These are phyloP conservation scores for Drosophila punjabiensis DNA, from an alignment of 1,140 invertebrate genomes.

Conservation along the genomic window DNA sequence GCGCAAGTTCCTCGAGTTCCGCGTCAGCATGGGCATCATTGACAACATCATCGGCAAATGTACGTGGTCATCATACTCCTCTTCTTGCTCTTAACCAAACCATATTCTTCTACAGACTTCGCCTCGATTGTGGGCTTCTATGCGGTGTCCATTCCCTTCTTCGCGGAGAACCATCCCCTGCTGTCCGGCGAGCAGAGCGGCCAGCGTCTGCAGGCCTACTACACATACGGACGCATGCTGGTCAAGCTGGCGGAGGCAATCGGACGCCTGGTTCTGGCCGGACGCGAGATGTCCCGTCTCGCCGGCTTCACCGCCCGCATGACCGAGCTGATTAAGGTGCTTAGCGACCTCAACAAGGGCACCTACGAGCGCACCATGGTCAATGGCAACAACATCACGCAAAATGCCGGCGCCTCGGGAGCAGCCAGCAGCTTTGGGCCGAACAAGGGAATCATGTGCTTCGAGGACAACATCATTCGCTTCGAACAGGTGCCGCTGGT, in stretches of 20 bases:
- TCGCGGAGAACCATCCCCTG: conserved; percentile 89
- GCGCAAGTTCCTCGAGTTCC: conserved; percentile 95
- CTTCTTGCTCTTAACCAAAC: background rate
- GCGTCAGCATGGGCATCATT: conserved; percentile 96
- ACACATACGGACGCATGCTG: conserved; percentile 98
- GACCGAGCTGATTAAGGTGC: conserved; percentile 94
- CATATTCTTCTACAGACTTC: conserved; percentile 88
- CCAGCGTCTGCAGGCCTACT: conserved; percentile 93
- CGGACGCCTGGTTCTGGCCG: conserved; percentile 96
- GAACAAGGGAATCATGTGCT: conserved; percentile 92
- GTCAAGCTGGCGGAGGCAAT: conserved; percentile 98
- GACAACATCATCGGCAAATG: conserved; percentile 99
- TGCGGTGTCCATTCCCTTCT: conserved; percentile 97
- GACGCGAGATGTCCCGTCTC: conserved; percentile 96
- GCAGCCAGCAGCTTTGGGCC: conserved; percentile 85
- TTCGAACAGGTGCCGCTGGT: conserved; percentile 97
- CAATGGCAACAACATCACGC: conserved; percentile 84
- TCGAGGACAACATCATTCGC: conserved; percentile 95
- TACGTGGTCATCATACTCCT: conserved; percentile 86
- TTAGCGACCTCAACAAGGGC: conserved; percentile 94
- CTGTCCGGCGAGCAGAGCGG: conserved; percentile 88
- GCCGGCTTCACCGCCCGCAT: conserved; percentile 97
- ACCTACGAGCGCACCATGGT: conserved; percentile 96
- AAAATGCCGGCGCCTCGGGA: conserved; percentile 29
- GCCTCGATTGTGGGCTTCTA: conserved; percentile 98